These are phyloP conservation scores for Hippocampus comes DNA, from an alignment of 2,113 vertebrate species.

Conservation along the genomic window DNA sequence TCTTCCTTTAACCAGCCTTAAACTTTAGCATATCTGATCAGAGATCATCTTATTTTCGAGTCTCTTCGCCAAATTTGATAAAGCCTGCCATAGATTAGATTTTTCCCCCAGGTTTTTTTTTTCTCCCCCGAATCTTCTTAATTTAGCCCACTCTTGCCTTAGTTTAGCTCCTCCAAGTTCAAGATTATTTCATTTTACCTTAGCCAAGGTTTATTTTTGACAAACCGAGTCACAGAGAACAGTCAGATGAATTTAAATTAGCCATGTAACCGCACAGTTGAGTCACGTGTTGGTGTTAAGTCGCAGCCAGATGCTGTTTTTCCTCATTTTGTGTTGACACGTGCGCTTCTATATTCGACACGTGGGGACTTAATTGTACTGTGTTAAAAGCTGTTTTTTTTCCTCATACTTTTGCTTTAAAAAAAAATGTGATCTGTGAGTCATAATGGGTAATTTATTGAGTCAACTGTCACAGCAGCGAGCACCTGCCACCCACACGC, in stretches of 20 bases:
- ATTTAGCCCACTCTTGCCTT: not conserved
- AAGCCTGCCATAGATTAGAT: too few relatives aligned
- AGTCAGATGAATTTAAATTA: not conserved
- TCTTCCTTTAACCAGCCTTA: too few relatives aligned
- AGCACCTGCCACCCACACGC: constrained; percentile 23
- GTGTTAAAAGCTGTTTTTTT: not conserved
- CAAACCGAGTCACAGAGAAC: too few relatives aligned
- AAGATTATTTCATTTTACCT: too few relatives aligned
- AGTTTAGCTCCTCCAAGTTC: too few relatives aligned
- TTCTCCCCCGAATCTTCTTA: too few relatives aligned
- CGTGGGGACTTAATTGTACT: not conserved
- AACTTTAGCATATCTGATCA: too few relatives aligned
- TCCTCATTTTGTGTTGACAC: not conserved
- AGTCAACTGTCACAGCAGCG: constrained; percentile 11
- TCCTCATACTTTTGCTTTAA: not conserved
- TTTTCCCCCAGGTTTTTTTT: too few relatives aligned
- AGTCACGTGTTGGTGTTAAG: not conserved
- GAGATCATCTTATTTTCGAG: too few relatives aligned
- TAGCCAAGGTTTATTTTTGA: too few relatives aligned
- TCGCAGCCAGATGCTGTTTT: not conserved
- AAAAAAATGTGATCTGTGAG: constrained; percentile 9
- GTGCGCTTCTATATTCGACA: not conserved
- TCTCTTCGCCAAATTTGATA: too few relatives aligned
- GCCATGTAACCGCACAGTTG: not conserved
- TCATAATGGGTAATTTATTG: constrained; percentile 34